phyloP scores from a whole-genome alignment of 2,888 invertebrate species.

The Drosophila nr. fundita region DNA sequence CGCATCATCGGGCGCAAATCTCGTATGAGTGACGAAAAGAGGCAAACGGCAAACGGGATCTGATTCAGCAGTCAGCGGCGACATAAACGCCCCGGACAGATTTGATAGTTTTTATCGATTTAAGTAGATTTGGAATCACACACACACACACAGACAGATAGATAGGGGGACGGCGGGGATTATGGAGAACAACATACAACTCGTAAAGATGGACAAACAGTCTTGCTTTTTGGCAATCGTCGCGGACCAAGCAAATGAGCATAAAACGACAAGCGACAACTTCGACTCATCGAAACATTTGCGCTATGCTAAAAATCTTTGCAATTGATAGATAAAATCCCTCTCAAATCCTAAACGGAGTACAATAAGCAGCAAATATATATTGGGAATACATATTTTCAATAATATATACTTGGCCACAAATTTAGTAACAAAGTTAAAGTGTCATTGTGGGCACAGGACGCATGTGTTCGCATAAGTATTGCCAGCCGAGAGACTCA shows the following conservation, averaged over 20 bases:
- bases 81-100: constrained; percentile 73
- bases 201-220: constrained; percentile 35
- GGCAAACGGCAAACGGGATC: constrained; percentile 34
- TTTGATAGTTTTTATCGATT: constrained; percentile 81
- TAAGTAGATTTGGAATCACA: constrained; percentile 72
- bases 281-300: constrained; percentile 12
- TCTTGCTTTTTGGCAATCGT: constrained; percentile 67
- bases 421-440: background rate
- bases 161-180: background rate
- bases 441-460: background rate
- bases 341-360: background rate
- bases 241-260: constrained; percentile 58
- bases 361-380: background rate
- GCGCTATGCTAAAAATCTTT: constrained; percentile 7
- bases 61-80: constrained; percentile 43
- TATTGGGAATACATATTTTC: constrained; percentile 4
- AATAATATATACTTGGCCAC: background rate
- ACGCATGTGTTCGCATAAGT: constrained; percentile 3
- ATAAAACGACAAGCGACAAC: constrained; percentile 40
- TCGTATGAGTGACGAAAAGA: constrained; percentile 71
- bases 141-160: constrained; percentile 19
- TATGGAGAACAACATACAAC: constrained; percentile 1
- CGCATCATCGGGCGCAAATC: constrained; percentile 69
- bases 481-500: constrained; percentile 29
- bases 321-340: constrained; percentile 11